phyloP scores from a whole-genome alignment of 2,113 vertebrate genomes.

The Phrynosoma blainvillii region DNA sequence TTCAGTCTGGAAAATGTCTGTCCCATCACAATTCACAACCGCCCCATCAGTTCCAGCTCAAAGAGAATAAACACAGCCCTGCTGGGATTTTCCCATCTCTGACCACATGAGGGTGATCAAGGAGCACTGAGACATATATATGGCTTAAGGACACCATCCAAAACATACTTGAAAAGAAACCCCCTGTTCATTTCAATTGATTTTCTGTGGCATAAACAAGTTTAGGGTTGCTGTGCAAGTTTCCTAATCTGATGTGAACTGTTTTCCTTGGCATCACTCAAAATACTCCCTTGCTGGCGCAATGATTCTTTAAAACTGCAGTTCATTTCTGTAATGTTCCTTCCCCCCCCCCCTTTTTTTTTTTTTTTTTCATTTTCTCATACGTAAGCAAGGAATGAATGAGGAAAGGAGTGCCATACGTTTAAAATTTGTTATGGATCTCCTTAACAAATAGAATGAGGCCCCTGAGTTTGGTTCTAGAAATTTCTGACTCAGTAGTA shows the following conservation, averaged over 20 bases:
- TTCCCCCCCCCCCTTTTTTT: too few relatives aligned
- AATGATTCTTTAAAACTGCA: neutral
- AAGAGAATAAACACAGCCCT: neutral
- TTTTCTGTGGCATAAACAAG: neutral
- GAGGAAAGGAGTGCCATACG: neutral
- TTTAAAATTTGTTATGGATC: neutral
- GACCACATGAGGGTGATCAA: constrained; percentile 21
- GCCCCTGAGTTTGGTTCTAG: neutral
- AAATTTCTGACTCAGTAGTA: neutral
- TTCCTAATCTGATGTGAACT: constrained; percentile 18
- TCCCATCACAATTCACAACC: neutral
- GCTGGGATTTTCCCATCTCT: neutral
- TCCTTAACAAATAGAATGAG: neutral
- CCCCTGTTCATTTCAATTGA: neutral
- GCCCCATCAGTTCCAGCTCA: neutral
- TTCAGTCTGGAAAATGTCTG: neutral
- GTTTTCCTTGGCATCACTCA: neutral
- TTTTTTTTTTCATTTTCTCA: neutral
- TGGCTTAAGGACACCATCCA: neutral
- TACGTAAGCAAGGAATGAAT: neutral
- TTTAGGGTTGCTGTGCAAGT: neutral
- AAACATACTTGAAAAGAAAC: neutral
- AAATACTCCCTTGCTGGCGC: neutral
- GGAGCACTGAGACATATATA: neutral
- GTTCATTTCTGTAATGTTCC: neutral